These are phyloP conservation scores for Takifugu ocellatus DNA, from an alignment of 2,797 vertebrate species.

Conservation along the genomic window DNA sequence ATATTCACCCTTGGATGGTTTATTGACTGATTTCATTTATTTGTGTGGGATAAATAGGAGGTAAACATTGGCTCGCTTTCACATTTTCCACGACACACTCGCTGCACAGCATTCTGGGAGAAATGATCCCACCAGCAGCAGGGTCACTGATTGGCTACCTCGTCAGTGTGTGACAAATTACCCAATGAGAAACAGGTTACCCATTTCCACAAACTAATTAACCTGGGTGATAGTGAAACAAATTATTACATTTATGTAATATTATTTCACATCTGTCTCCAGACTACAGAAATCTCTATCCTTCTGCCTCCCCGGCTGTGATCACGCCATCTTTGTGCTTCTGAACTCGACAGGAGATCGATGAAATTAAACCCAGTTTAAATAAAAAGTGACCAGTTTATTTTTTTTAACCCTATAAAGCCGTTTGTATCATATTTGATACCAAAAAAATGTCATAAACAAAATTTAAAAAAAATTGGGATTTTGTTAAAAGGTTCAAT, in stretches of 20 bases:
- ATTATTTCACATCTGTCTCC: slow-evolving; percentile 94
- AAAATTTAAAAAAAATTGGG: too few species aligned
- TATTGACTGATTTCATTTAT: slow-evolving; percentile 99
- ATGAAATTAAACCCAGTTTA: too few species aligned
- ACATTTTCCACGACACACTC: slow-evolving; percentile 84
- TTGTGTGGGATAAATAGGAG: slow-evolving; percentile 94
- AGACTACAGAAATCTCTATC: slow-evolving; percentile 65
- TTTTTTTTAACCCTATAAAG: too few species aligned
- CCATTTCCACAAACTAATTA: slow-evolving; percentile 99
- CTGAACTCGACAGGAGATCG: slow-evolving; percentile 24
- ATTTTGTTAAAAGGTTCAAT: too few species aligned
- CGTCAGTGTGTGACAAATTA: slow-evolving; percentile 98
- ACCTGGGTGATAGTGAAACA: slow-evolving; percentile 96
- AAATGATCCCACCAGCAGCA: slow-evolving; percentile 86
- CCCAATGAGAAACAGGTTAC: slow-evolving; percentile 97
- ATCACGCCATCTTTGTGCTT: slow-evolving; percentile 6
- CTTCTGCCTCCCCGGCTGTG: not conserved
- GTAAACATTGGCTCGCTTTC: slow-evolving; percentile 89
- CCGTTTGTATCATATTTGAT: too few species aligned
- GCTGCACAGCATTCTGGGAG: slow-evolving; percentile 83
- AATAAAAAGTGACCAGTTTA: too few species aligned
- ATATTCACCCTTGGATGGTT: slow-evolving; percentile 94
- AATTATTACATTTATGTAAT: slow-evolving; percentile 99
- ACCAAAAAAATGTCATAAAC: too few species aligned
- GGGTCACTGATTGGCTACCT: slow-evolving; percentile 93